Evolutionary conservation across 2,113 vertebrate genomes (phyloP).

Genomic region (Eptatretus burgeri): DNA sequence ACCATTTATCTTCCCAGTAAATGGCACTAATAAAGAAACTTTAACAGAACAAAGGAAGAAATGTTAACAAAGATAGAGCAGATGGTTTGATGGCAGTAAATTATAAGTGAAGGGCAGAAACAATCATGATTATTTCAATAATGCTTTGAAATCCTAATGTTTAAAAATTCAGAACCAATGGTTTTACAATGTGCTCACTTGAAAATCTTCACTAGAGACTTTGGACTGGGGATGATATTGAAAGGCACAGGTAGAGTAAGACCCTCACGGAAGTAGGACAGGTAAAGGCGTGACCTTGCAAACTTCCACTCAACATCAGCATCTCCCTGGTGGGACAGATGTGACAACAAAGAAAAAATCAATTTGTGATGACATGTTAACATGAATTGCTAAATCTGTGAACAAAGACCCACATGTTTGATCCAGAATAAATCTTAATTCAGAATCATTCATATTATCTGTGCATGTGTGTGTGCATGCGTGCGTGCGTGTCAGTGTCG

Average conservation of each 20-base stretch:
- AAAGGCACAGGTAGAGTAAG: conserved; percentile 54
- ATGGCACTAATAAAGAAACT: background rate
- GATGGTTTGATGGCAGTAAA: background rate
- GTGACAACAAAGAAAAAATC: background rate
- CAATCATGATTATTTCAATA: background rate
- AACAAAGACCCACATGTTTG: background rate
- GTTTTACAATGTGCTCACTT: conserved; percentile 18
- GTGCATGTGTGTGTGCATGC: background rate
- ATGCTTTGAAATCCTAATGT: background rate
- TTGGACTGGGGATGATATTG: conserved; percentile 50
- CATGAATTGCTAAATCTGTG: background rate
- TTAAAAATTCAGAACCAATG: background rate
- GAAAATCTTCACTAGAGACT: conserved; percentile 32
- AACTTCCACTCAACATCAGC: conserved; percentile 72
- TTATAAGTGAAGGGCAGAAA: background rate
- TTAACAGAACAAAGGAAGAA: background rate
- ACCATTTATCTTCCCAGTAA: background rate
- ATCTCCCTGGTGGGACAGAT: conserved; percentile 22
- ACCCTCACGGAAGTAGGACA: conserved; percentile 49
- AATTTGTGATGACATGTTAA: background rate
- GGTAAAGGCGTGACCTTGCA: conserved; percentile 51
- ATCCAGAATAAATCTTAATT: background rate
- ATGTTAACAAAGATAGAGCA: background rate
- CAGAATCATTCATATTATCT: background rate
- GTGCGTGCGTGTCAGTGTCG: background rate